These are phyloP conservation scores for Prunella strophiata DNA, from an alignment of 2,797 vertebrate genomes.

Conservation along the genomic window DNA sequence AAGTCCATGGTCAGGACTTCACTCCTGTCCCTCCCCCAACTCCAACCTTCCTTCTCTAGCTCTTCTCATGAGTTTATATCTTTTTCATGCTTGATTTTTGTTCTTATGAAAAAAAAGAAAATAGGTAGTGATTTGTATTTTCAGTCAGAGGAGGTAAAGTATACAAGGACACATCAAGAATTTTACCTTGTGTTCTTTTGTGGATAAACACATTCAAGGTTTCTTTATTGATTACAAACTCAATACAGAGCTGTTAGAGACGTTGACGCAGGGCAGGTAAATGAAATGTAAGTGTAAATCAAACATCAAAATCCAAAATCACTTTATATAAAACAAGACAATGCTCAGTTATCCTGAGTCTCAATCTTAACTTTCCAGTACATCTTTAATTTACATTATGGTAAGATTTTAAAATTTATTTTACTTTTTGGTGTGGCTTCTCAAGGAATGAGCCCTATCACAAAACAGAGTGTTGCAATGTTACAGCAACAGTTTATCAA, in stretches of 20 bases:
- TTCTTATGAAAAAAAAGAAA: background rate
- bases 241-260: background rate
- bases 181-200: background rate
- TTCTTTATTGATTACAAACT: background rate
- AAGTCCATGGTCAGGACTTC: background rate
- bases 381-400: background rate
- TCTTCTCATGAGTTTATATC: background rate
- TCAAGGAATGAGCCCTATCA: background rate
- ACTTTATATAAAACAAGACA: background rate
- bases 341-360: background rate
- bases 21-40: rapidly evolving
- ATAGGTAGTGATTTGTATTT: background rate
- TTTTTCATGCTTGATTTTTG: background rate
- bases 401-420: background rate
- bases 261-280: background rate
- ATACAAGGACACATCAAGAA: background rate
- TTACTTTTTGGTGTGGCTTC: background rate
- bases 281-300: background rate
- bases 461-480: background rate
- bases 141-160: background rate
- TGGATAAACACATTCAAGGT: background rate
- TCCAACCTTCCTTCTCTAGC: background rate
- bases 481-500: background rate
- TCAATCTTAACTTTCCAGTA: background rate
- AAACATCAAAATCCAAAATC: background rate